A percentile compares a stretch with the other conserved stretches of the same genome.
Conservation (phyloP, 2,888 invertebrate genomes). For the Julus scandinavius region DNA sequence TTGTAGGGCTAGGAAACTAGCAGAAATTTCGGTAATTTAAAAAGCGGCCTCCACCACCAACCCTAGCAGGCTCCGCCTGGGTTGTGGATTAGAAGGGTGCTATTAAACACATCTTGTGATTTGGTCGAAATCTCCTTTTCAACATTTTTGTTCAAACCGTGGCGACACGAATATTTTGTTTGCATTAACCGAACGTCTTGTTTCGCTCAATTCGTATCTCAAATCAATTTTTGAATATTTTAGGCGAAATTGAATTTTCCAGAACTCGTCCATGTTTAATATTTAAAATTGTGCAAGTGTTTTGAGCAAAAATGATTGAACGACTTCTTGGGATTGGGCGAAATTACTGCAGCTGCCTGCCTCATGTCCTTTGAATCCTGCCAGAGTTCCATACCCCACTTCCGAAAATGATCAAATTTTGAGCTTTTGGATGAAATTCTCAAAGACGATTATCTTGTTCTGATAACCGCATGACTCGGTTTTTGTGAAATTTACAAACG, state of each 20-base stretch:
- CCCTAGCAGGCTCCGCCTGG: not conserved
- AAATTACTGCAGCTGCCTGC: not conserved
- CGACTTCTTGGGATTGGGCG: not conserved
- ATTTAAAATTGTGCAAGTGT: too few relatives aligned
- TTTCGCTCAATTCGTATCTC: too few relatives aligned
- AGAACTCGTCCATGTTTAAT: too few relatives aligned
- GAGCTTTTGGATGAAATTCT: not conserved
- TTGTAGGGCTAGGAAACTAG: not conserved
- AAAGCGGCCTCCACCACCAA: not conserved
- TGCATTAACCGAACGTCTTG: not conserved
- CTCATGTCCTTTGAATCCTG: not conserved
- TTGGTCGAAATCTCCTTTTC: not conserved
- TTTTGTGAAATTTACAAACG: not conserved
- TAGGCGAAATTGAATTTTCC: too few relatives aligned
- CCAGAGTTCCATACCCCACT: not conserved
- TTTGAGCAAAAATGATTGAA: too few relatives aligned
- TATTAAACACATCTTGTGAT: too few relatives aligned
- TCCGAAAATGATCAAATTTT: not conserved
- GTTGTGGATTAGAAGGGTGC: not conserved
- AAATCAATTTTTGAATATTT: too few relatives aligned
- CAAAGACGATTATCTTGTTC: not conserved
- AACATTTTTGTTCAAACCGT: not conserved
- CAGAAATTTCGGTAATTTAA: not conserved
- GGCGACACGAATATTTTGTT: not conserved
- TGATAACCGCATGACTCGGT: not conserved